Conservation (phyloP, 2,888 invertebrate species). For the Latrodectus hesperus region DNA sequence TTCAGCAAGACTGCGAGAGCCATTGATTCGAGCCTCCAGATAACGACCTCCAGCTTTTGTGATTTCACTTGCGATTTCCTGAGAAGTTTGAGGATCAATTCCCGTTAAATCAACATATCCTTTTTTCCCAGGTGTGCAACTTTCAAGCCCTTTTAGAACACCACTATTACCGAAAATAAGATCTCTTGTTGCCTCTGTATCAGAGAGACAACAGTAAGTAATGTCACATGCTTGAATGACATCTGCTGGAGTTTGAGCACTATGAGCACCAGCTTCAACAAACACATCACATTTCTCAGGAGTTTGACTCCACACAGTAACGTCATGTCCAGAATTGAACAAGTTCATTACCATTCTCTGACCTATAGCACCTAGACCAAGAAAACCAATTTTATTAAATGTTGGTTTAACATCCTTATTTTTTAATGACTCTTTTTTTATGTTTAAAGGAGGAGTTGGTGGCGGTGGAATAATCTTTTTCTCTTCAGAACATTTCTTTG, state of each 20-base stretch:
- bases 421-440: constrained; percentile 85
- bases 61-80: constrained; percentile 86
- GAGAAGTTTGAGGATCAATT: constrained; percentile 93
- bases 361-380: constrained; percentile 96
- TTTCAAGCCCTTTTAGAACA: constrained; percentile 84
- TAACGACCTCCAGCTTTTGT: constrained; percentile 87
- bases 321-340: constrained; percentile 90
- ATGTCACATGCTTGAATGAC: constrained; percentile 93
- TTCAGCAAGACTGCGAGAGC: constrained; percentile 87
- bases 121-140: constrained; percentile 79
- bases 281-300: constrained; percentile 91
- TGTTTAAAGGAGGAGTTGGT: constrained; percentile 82
- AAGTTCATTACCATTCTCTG: constrained; percentile 95
- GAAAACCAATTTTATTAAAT: constrained; percentile 91
- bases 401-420: constrained; percentile 91
- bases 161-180: constrained; percentile 97
- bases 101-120: constrained; percentile 98
- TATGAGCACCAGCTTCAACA: constrained; percentile 88
- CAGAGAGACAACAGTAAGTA: constrained; percentile 95
- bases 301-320: constrained; percentile 95
- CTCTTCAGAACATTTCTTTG: background rate
- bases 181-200: constrained; percentile 94
- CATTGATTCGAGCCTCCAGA: constrained; percentile 93
- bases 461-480: background rate
- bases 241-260: constrained; percentile 91